These are phyloP conservation scores for Cremastobaeus sp. DNA, from an alignment of 2,888 invertebrate species.

Conservation along the genomic window DNA sequence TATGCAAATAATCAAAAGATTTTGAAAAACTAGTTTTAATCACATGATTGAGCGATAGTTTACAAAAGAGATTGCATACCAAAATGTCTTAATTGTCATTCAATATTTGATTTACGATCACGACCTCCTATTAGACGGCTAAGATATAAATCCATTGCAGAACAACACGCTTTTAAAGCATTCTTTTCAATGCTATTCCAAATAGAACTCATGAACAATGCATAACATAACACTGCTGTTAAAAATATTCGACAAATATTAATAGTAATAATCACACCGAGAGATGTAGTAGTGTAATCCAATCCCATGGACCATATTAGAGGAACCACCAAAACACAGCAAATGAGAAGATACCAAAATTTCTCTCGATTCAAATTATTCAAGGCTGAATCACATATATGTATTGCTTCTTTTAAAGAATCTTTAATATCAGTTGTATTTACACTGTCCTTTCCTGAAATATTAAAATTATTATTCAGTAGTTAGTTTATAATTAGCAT, in stretches of 20 bases:
- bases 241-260: constrained; percentile 83
- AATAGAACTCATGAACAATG: constrained; percentile 87
- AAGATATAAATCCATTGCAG: constrained; percentile 83
- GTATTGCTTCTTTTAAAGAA: constrained; percentile 81
- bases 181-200: constrained; percentile 91
- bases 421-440: constrained; percentile 67
- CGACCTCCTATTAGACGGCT: constrained; percentile 66
- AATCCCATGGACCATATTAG: constrained; percentile 72
- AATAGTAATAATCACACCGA: constrained; percentile 77
- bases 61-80: background rate
- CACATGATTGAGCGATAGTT: background rate
- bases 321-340: constrained; percentile 79
- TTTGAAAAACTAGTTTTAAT: too few species aligned
- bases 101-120: constrained; percentile 52
- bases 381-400: constrained; percentile 82
- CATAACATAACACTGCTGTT: constrained; percentile 83
- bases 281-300: constrained; percentile 66
- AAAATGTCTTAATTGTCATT: constrained; percentile 9
- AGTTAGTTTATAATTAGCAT: too few species aligned
- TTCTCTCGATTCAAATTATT: constrained; percentile 79
- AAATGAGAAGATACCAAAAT: constrained; percentile 80
- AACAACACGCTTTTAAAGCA: constrained; percentile 86
- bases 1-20: too few species aligned
- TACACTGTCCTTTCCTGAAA: constrained; percentile 64
- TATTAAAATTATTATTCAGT: constrained; percentile 15